Base-by-base conservation (phyloP, 2,888 invertebrate genomes). In the Tenthredo mesomela region DNA sequence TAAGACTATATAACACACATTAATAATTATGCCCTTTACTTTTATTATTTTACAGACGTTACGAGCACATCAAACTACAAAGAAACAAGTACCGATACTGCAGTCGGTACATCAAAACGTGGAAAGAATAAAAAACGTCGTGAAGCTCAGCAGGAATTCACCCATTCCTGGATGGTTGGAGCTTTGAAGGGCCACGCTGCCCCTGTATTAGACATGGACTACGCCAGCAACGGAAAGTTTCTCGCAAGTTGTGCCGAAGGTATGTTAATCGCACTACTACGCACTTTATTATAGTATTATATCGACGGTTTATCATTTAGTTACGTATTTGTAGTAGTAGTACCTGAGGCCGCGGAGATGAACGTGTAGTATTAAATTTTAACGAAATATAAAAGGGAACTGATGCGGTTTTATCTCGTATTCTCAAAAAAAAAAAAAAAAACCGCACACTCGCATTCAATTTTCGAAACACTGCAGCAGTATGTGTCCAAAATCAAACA, bases 211-310 rank as follows among this genome's bases (percentile, higher is more conserved):
- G 96, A 96, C 90, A 95, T 98, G 93, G 97, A 97, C 91, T 97
- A 97, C 93, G 97, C 97, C 88, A 95, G 96, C 86, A 98, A 97
- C 93, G 97, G 97, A 88, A 98, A 98, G 94, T 97, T 96, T 92
- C 94, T 98, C 91, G 97, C 97, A 86, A 96, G 97, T 86, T 96
- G 97, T 91, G 96, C 96, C 89, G 97, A 97, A 94, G 98, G 98
- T 98, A 95, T 95, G 95, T 94, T 21, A 12, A 29, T 10, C n/a
- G n/a, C n/a, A n/a, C 29, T 2, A 29, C 29, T n/a, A 29, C 29
- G 29, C 29, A 67, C n/a, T 15, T 18, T 33, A 1, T 18, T 2
- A n/a, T n/a, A n/a, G n/a, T n/a, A 0, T 9, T 7, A 29, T 29
- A 33, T 33, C 18, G 4, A 21, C 10, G 37, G 21, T 37, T 71